Evolutionary conservation across 2,888 invertebrate genomes (phyloP).

Genomic region (Galerucella pusilla): DNA sequence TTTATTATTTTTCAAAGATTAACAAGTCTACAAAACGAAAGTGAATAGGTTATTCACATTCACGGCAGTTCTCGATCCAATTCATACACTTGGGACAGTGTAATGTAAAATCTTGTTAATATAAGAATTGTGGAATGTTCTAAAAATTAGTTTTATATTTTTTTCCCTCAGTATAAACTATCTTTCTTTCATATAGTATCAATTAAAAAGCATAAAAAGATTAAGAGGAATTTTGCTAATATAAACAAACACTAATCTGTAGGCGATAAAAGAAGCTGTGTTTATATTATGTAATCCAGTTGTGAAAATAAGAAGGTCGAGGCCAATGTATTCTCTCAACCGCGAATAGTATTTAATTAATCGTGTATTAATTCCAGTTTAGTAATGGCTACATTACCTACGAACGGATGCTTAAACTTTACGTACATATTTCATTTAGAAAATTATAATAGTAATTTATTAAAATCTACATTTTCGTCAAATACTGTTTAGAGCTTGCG

Average conservation of each 20-base stretch:
- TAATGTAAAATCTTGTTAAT: no score
- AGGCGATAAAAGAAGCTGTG: background rate
- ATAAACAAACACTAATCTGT: background rate
- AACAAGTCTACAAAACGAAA: no score
- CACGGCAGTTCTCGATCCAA: no score
- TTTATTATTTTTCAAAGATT: no score
- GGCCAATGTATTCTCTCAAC: constrained; percentile 19
- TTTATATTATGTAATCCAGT: constrained; percentile 16
- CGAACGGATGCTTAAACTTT: background rate
- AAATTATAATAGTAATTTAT: background rate
- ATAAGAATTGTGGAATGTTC: no score
- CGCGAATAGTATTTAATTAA: constrained; percentile 23
- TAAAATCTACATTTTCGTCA: no score
- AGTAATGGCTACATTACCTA: background rate
- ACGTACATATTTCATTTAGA: background rate
- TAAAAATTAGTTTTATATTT: no score
- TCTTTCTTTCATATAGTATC: background rate
- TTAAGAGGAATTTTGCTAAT: background rate
- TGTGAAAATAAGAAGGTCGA: constrained; percentile 30
- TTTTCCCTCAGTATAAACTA: no score
- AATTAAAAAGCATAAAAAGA: background rate
- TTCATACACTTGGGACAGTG: no score
- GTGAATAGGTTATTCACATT: no score
- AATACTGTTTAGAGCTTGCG: no score
- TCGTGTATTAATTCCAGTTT: background rate